phyloP scores from a whole-genome alignment of 2,888 invertebrate genomes.

The Archaeoteleia sp. region DNA sequence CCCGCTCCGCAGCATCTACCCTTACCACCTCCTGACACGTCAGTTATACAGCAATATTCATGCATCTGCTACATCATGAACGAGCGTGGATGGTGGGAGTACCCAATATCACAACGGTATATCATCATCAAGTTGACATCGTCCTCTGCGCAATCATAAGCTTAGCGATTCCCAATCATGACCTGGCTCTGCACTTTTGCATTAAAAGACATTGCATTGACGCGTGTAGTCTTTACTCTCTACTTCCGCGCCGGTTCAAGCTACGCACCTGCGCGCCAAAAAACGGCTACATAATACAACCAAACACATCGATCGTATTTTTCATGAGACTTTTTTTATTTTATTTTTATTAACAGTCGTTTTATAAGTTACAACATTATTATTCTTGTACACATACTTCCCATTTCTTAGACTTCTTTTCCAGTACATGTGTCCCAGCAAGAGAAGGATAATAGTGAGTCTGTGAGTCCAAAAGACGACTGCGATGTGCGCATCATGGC shows the following conservation, averaged over 20 bases:
- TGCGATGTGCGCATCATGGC: conserved; percentile 15
- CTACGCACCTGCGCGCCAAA: conserved; percentile 42
- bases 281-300: conserved; percentile 4
- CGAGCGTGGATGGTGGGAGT: conserved; percentile 54
- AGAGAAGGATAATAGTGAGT: neutral
- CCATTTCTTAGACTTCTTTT: conserved; percentile 5
- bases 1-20: conserved; percentile 49
- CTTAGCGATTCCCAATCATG: conserved; percentile 49
- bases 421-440: neutral
- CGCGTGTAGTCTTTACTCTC: conserved; percentile 16
- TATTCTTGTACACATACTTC: neutral
- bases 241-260: conserved; percentile 28
- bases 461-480: neutral
- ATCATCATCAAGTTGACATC: conserved; percentile 73
- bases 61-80: conserved; percentile 36
- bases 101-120: conserved; percentile 71
- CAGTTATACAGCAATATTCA: conserved; percentile 35
- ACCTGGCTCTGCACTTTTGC: neutral
- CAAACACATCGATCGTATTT: conserved; percentile 5
- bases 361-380: too few relatives aligned
- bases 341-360: too few relatives aligned
- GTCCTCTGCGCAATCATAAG: conserved; percentile 57
- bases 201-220: conserved; percentile 23
- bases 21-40: conserved; percentile 48
- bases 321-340: too few relatives aligned